phyloP scores from a whole-genome alignment of 1,140 invertebrate genomes.

The Neuroterus valhalla region DNA sequence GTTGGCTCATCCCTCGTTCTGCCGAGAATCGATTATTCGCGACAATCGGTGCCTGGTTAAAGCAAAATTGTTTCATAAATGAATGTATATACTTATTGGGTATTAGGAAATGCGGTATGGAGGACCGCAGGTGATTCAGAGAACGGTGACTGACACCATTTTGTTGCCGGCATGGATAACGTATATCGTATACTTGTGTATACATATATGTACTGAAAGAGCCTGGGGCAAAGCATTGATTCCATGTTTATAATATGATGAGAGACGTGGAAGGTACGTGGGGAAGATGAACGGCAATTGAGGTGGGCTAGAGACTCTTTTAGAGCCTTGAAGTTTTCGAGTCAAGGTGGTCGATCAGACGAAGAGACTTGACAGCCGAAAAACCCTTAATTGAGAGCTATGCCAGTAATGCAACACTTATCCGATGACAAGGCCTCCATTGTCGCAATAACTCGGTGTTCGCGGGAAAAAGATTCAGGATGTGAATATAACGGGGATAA shows the following conservation, averaged over 20 bases:
- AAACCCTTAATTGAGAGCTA: conserved; percentile 61
- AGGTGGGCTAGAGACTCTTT: too few relatives aligned
- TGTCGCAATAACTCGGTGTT: conserved; percentile 45
- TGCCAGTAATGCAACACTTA: conserved; percentile 56
- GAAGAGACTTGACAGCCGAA: conserved; percentile 37
- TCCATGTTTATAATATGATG: conserved; percentile 51
- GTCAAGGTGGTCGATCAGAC: conserved; percentile 45
- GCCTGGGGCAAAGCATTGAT: conserved; percentile 52
- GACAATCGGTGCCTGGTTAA: conserved; percentile 5
- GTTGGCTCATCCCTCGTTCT: not conserved
- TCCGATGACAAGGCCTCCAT: conserved; percentile 62
- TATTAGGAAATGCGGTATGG: not conserved
- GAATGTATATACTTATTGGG: not conserved
- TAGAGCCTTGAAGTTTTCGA: conserved; percentile 41
- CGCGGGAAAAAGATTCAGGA: too few relatives aligned
- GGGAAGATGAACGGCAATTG: not conserved
- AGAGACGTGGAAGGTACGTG: conserved; percentile 37
- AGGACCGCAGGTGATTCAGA: conserved; percentile 44
- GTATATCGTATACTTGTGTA: not conserved
- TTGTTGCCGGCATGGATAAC: conserved; percentile 10
- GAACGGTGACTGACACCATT: conserved; percentile 55
- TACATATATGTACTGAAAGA: not conserved
- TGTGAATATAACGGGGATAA: too few relatives aligned
- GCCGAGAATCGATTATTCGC: conserved; percentile 13
- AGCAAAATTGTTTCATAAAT: conserved; percentile 3